Evolutionary conservation across 2,888 invertebrate genomes (phyloP).

Genomic region (Eupithecia insigniata): DNA sequence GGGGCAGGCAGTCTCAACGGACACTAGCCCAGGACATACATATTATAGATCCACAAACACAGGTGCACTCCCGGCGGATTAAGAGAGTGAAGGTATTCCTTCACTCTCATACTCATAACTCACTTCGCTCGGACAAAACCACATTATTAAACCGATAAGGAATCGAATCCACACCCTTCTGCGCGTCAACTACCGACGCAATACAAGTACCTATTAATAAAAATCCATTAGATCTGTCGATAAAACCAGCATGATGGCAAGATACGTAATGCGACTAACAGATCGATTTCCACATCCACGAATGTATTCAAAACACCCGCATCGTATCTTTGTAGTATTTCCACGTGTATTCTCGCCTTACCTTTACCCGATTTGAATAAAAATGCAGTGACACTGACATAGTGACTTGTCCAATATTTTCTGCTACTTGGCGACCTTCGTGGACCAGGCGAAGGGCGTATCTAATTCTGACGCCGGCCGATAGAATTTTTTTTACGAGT

Average conservation of each 20-base stretch:
- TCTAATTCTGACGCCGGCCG: not conserved
- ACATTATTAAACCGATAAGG: too few species aligned
- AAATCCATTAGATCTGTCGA: not conserved
- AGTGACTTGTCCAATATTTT: not conserved
- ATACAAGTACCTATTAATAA: too few species aligned
- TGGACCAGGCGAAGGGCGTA: not conserved
- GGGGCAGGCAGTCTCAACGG: too few species aligned
- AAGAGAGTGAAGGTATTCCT: too few species aligned
- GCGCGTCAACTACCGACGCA: not conserved
- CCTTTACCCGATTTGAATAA: conserved; percentile 8
- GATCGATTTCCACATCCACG: not conserved
- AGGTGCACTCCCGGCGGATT: too few species aligned
- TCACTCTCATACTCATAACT: too few species aligned
- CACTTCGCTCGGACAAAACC: too few species aligned
- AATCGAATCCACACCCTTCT: not conserved
- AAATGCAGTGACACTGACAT: conserved; percentile 33
- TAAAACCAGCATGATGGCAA: not conserved
- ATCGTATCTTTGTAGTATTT: not conserved
- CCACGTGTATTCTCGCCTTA: conserved; percentile 1
- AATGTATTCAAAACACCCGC: not conserved
- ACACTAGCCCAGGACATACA: too few species aligned
- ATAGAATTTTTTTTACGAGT: too few species aligned
- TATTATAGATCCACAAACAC: too few species aligned
- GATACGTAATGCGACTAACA: not conserved
- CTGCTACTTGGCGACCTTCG: not conserved